Evolutionary conservation across 2,113 vertebrate genomes (phyloP), one percentile per base, ranked within the genome.

Genomic region (Junco hyemalis): DNA sequence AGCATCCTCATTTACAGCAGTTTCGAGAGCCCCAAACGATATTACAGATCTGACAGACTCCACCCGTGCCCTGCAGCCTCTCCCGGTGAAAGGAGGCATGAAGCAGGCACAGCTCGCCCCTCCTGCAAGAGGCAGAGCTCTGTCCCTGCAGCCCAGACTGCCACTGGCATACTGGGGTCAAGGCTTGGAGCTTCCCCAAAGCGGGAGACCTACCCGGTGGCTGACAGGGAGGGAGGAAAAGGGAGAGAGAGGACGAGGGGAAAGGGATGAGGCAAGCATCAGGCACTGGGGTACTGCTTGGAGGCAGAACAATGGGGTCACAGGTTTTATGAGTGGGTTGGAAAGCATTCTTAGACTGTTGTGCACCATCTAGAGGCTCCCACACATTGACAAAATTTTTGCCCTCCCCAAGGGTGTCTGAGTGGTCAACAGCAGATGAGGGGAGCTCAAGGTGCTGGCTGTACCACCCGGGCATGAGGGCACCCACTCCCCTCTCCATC

Each of bases 131-230:
- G n/a, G 22, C 25, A 47, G 38, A 59, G 70, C 33, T 86, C 42
- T 64, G 48, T 2, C 23, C 35, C 42, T 2, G 8, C 66, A 76
- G 59, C 36, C 29, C 40, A 4, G 12, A 33, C 40, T 90, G 33
- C 53, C 48, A 9, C 29, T 45, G 33, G 35, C 35, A 47, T 1
- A 1, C 33, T 23, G 51, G 29, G n/a, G 24, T 28, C 74, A 36
- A 57, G 31, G 38, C 56, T 86, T 76, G 42, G 10, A 78, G 45
- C 35, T 73, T 81, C 35, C 54, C 64, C 70, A 23, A 5, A 47
- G 29, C 0, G 0, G 14, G 61, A 66, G 18, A 9, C 40, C 11
- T 42, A 11, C 44, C 23, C 17, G 0, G 3, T 12, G 36, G 28
- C 13, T 33, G 38, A 48, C 7, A 44, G 14, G 28, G 36, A 35